Base-by-base conservation (phyloP, 2,113 vertebrate species). In the Ceyx melanurus region DNA sequence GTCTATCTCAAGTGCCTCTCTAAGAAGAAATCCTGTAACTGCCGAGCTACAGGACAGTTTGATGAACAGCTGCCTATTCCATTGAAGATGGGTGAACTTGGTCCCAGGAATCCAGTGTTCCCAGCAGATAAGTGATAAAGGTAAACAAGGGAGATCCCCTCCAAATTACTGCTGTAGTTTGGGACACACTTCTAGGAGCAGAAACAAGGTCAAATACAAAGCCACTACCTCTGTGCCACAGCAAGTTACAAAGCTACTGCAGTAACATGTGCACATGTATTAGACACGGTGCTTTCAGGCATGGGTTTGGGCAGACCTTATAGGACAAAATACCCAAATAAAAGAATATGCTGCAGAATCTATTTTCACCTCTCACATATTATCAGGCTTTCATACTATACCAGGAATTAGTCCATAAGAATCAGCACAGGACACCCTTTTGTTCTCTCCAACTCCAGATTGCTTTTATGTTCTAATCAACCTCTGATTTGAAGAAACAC, bases 21-120 rank as follows among this genome's bases (percentile, higher is more conserved):
- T 6, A 58, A 58, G 22, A 53, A 37, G 16, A 35, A 62, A 64
- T 13, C 22, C 54, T 33, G 6, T 8, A 80, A 56, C 20, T 58
- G 35, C 31, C 26, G 53, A 7, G 28, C 51, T 28, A 10, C 8
- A 31, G 23, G 14, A 25, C 29, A 74, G 5, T 61, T 48, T 28
- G 60, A 62, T 6, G 5, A 29, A 6, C 33, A 64, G 7, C 21
- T 71, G 48, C 58, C 26, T 26, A 12, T 46, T 58, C 7, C n/a
- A 35, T 0, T 18, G 56, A 62, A 58, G 35, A 14, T 19, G 4
- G 14, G 31, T 15, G 25, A 82, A 72, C 0, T 0, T 6, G 5
- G 10, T 65, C 23, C 42, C 56, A 89, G 40, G 84, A 87, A 70
- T 14, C 1, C 70, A 78, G 15, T 0, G 0, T 16, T 65, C 35